phyloP scores from a whole-genome alignment of 2,888 invertebrate genomes.

The Tuta absoluta region DNA sequence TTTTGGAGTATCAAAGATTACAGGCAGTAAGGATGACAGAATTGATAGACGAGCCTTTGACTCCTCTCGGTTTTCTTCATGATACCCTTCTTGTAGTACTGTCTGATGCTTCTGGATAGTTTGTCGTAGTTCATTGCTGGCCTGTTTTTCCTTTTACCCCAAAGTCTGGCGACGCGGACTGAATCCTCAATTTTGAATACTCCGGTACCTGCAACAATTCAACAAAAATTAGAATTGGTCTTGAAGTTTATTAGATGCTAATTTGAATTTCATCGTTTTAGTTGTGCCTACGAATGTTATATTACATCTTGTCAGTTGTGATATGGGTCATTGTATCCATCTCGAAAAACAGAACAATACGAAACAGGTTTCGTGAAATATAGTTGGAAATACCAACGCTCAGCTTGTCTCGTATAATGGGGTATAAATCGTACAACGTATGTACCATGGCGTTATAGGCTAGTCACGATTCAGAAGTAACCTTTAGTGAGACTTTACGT shows the following conservation, averaged over 20 bases:
- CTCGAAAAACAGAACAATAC: slow-evolving; percentile 22
- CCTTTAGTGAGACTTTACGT: slow-evolving; percentile 52
- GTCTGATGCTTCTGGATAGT: slow-evolving; percentile 96
- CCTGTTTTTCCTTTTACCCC: slow-evolving; percentile 99
- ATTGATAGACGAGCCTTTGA: slow-evolving; percentile 99
- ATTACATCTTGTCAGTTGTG: neutral
- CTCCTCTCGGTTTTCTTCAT: slow-evolving; percentile 99
- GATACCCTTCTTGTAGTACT: slow-evolving; percentile 99
- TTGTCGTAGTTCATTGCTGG: slow-evolving; percentile 99
- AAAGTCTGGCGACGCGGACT: slow-evolving; percentile 96
- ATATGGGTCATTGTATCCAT: slow-evolving; percentile 18
- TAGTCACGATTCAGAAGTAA: slow-evolving; percentile 61
- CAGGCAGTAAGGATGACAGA: slow-evolving; percentile 96
- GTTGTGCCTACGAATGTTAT: slow-evolving; percentile 2
- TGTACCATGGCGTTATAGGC: slow-evolving; percentile 43
- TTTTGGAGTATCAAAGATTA: slow-evolving; percentile 69
- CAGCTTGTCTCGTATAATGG: slow-evolving; percentile 43
- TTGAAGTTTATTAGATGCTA: slow-evolving; percentile 10
- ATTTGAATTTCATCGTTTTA: neutral
- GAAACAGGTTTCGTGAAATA: slow-evolving; percentile 24
- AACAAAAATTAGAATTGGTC: slow-evolving; percentile 18
- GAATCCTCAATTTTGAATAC: slow-evolving; percentile 99
- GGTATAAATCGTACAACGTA: slow-evolving; percentile 49
- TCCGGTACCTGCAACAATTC: slow-evolving; percentile 83
- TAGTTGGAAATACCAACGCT: slow-evolving; percentile 25